Percentiles rank a stretch among this genome's conserved stretches.
phyloP scores from a whole-genome alignment of 2,888 invertebrate species.

The Lissonota sp. region DNA sequence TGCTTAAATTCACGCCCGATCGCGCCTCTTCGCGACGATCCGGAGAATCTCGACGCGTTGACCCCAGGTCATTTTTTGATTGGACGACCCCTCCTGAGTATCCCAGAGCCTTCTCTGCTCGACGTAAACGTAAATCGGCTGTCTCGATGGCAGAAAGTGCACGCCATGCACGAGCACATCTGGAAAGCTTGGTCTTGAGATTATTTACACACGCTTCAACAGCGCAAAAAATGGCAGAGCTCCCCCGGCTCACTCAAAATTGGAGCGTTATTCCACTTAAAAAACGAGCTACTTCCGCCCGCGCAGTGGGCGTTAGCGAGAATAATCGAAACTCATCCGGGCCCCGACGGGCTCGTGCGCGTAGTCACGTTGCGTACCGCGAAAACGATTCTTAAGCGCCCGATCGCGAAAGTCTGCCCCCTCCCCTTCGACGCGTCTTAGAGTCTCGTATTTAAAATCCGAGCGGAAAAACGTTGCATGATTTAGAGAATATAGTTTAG shows the following conservation, averaged over 20 bases:
- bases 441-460: too few species aligned
- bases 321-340: conserved; percentile 64
- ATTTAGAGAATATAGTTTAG: too few species aligned
- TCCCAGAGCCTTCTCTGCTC: conserved; percentile 64
- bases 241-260: conserved; percentile 31
- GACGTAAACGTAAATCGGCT: conserved; percentile 62
- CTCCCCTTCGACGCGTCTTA: too few species aligned
- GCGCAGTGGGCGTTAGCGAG: conserved; percentile 66
- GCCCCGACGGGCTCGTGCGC: conserved; percentile 65
- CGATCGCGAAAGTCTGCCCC: conserved; percentile 61
- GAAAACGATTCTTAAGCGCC: conserved; percentile 57
- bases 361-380: conserved; percentile 68
- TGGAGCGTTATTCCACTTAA: conserved; percentile 66
- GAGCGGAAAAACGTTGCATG: too few species aligned
- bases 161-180: conserved; percentile 60
- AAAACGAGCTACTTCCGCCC: conserved; percentile 62
- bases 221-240: conserved; percentile 65
- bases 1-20: conserved; percentile 65
- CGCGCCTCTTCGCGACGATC: conserved; percentile 36
- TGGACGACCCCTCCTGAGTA: conserved; percentile 59
- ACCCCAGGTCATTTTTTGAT: conserved; percentile 71
- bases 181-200: conserved; percentile 70
- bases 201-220: conserved; percentile 69
- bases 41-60: conserved; percentile 56
- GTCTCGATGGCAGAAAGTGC: conserved; percentile 65